Percentiles rank a stretch among this genome's conserved stretches.
These are phyloP conservation scores for Thera britannica DNA, from an alignment of 2,888 invertebrate genomes.

Conservation along the genomic window DNA sequence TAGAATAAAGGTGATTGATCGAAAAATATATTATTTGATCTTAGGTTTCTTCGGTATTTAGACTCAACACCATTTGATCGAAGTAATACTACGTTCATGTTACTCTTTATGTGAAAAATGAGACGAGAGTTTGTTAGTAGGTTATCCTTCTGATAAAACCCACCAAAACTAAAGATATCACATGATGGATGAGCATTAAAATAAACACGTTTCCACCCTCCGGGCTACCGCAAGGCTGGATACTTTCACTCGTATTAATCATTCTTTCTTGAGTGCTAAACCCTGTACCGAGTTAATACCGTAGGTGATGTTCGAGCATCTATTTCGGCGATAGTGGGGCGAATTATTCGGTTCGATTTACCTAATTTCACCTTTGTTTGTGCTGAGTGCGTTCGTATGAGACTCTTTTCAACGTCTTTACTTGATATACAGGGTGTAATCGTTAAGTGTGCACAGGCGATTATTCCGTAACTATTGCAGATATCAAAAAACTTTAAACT, in stretches of 20 bases:
- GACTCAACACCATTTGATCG: too few species aligned
- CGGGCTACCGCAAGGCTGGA: conserved; percentile 39
- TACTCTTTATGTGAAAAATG: too few species aligned
- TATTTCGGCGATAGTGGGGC: conserved; percentile 25
- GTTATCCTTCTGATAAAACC: conserved; percentile 5
- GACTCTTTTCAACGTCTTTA: conserved; percentile 10
- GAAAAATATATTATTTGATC: too few species aligned
- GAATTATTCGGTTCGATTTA: conserved; percentile 27
- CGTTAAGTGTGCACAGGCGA: too few species aligned
- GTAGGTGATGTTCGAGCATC: conserved; percentile 27
- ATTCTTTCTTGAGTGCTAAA: conserved; percentile 74
- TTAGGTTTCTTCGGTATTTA: too few species aligned
- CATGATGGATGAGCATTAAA: conserved; percentile 59
- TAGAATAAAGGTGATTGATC: too few species aligned
- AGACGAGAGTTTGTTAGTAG: not conserved
- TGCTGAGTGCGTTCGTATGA: conserved; percentile 29
- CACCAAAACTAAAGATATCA: conserved; percentile 32
- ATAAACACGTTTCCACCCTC: conserved; percentile 58
- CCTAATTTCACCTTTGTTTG: conserved; percentile 32
- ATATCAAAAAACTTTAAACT: too few species aligned
- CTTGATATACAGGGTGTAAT: too few species aligned
- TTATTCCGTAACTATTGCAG: too few species aligned
- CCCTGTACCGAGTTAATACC: conserved; percentile 59
- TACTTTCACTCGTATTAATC: conserved; percentile 67
- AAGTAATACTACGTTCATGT: too few species aligned